Percentiles rank a stretch among this genome's conserved stretches.
phyloP scores from a whole-genome alignment of 2,797 vertebrate species.

The Chelidonichthys spinosus region DNA sequence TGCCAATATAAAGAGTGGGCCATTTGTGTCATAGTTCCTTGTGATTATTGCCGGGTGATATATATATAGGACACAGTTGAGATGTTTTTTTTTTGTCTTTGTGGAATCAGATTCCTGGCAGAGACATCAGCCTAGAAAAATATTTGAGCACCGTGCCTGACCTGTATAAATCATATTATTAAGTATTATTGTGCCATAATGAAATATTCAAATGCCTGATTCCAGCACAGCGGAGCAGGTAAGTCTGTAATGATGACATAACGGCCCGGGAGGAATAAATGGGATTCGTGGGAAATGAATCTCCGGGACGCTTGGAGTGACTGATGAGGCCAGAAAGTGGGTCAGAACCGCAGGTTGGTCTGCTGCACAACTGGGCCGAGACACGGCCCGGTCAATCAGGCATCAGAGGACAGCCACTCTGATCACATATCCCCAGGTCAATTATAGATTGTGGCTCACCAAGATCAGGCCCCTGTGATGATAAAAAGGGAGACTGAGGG shows the following conservation, averaged over 20 bases:
- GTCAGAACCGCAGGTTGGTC: slow-evolving; percentile 82
- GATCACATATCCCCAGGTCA: slow-evolving; percentile 34
- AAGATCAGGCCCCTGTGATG: slow-evolving; percentile 1
- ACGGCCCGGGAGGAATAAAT: slow-evolving; percentile 70
- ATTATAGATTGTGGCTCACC: slow-evolving; percentile 37
- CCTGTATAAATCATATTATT: slow-evolving; percentile 77
- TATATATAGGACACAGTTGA: slow-evolving; percentile 28
- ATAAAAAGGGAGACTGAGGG: slow-evolving; percentile 3
- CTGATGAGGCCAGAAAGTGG: slow-evolving; percentile 80
- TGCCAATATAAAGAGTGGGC: slow-evolving; percentile 37
- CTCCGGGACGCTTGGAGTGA: slow-evolving; percentile 63
- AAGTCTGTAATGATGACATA: slow-evolving; percentile 81
- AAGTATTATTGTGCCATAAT: slow-evolving; percentile 75
- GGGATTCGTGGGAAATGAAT: slow-evolving; percentile 76
- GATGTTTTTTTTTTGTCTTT: slow-evolving; percentile 22
- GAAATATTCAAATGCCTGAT: slow-evolving; percentile 80
- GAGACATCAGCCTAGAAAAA: slow-evolving; percentile 53
- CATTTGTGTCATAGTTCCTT: slow-evolving; percentile 40
- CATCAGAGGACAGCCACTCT: slow-evolving; percentile 20
- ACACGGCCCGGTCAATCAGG: slow-evolving; percentile 43
- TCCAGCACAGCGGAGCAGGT: slow-evolving; percentile 64
- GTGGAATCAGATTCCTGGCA: slow-evolving; percentile 28
- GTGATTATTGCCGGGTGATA: slow-evolving; percentile 50
- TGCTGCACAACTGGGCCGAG: slow-evolving; percentile 73
- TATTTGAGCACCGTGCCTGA: slow-evolving; percentile 45